Percentiles rank a stretch among this genome's conserved stretches.
These are phyloP conservation scores for Lydus trimaculatus DNA, from an alignment of 2,888 invertebrate genomes.

Conservation along the genomic window DNA sequence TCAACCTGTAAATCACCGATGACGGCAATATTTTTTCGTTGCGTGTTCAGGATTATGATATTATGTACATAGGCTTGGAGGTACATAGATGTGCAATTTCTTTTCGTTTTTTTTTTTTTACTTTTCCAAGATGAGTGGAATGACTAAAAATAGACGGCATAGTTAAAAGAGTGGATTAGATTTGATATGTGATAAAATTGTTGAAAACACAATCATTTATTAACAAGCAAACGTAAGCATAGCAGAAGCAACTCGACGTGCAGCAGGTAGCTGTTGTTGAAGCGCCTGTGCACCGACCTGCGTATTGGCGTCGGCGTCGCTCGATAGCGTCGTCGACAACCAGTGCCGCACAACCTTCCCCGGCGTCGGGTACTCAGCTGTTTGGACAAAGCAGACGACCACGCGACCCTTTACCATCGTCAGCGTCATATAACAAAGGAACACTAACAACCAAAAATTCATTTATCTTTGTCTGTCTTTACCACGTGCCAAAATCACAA, in stretches of 20 bases:
- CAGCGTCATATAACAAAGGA: slow-evolving; percentile 4
- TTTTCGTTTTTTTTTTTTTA: neutral
- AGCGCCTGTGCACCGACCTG: slow-evolving; percentile 57
- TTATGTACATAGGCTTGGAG: neutral
- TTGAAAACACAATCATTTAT: slow-evolving; percentile 53
- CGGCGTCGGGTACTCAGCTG: slow-evolving; percentile 59
- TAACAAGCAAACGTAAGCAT: slow-evolving; percentile 50
- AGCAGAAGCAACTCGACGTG: slow-evolving; percentile 48
- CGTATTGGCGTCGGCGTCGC: slow-evolving; percentile 58
- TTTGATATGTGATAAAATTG: slow-evolving; percentile 41
- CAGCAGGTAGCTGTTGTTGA: slow-evolving; percentile 57
- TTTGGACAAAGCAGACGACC: slow-evolving; percentile 42
- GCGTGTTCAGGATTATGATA: slow-evolving; percentile 10
- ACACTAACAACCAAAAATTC: slow-evolving; percentile 16
- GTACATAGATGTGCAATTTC: neutral
- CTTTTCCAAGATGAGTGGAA: neutral
- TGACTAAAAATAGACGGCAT: neutral
- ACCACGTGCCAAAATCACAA: slow-evolving; percentile 27
- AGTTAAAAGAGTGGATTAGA: slow-evolving; percentile 13
- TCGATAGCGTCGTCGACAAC: slow-evolving; percentile 57
- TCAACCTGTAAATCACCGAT: slow-evolving; percentile 11
- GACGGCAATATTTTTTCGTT: slow-evolving; percentile 2
- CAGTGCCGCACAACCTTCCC: slow-evolving; percentile 60
- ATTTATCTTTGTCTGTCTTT: slow-evolving; percentile 14
- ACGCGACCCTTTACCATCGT: slow-evolving; percentile 38